Base-by-base conservation (phyloP, 2,888 invertebrate genomes). In the Mesodorylaimus sp. region DNA sequence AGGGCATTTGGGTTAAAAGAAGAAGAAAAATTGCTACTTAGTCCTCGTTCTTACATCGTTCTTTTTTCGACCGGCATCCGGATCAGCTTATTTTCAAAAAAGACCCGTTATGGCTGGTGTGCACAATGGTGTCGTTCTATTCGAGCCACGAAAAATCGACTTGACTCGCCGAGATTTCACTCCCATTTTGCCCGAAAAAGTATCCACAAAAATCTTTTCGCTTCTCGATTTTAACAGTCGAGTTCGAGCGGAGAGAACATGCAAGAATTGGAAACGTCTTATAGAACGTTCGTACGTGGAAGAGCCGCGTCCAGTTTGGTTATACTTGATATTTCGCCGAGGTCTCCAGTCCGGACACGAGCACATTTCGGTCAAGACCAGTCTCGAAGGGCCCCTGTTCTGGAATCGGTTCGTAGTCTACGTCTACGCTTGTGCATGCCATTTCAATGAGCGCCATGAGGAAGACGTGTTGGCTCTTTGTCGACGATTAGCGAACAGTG, bases 351-450 rank as follows among this genome's bases (percentile, higher is more conserved):
- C 36, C 23, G 25, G 38, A n/a, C 64, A 64, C 55, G 62, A 62
- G 36, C 60, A 61, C 52, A 59, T 62, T 58, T 59, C 59, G 46
- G 60, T 65, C 16, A 64, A 65, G 53, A 57, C 59, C 45, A 56
- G 58, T 39, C 56, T 56, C 45, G 64, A 65, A 45, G 65, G 65
- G 1, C 65, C 65, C 13, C 61, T 65, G 29, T 65, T 65, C 54
- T 65, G 65, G 65, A 58, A 60, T 39, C 57, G 63, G 29, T 60
- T 59, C 47, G 65, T 64, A 44, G 58, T 58, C 43, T 64, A 53
- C 46, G 21, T 64, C 52, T 64, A 64, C 55, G 61, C 61, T 50
- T 64, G 64, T 51, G 60, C 60, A 13, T 64, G 64, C 51, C 64
- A 64, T 51, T 64, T 64, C 50, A 60, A 63, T 26, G 59, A 60